phyloP scores from a whole-genome alignment of 1,140 invertebrate genomes.

The Sitobion miscanthi region DNA sequence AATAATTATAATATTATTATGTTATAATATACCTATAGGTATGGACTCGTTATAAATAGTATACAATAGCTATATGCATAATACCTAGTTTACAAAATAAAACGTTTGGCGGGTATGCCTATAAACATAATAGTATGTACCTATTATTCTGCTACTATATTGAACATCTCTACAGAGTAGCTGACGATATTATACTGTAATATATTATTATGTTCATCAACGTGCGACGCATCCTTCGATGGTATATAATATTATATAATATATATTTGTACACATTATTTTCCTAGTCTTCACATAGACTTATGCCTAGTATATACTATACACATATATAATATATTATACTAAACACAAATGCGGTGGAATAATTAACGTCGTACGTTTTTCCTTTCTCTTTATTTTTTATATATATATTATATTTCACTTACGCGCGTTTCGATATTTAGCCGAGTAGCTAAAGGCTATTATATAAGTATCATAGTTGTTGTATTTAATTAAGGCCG shows the following conservation, averaged over 20 bases:
- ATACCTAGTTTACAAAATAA: not conserved
- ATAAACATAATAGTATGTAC: too few species aligned
- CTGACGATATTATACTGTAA: not conserved
- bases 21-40: too few species aligned
- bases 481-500: conserved; percentile 18
- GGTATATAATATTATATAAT: too few species aligned
- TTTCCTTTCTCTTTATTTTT: conserved; percentile 1
- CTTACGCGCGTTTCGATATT: not conserved
- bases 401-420: not conserved
- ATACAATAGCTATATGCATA: not conserved
- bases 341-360: not conserved
- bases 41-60: not conserved
- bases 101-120: not conserved
- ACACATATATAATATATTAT: too few species aligned
- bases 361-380: not conserved
- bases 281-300: not conserved
- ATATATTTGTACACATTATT: not conserved
- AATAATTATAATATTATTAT: not conserved
- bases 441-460: not conserved
- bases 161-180: not conserved
- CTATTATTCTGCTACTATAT: too few species aligned
- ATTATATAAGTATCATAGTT: not conserved
- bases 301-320: not conserved
- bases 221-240: not conserved
- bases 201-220: not conserved